phyloP scores from a whole-genome alignment of 1,140 invertebrate genomes.

The Bombyx mandarina region DNA sequence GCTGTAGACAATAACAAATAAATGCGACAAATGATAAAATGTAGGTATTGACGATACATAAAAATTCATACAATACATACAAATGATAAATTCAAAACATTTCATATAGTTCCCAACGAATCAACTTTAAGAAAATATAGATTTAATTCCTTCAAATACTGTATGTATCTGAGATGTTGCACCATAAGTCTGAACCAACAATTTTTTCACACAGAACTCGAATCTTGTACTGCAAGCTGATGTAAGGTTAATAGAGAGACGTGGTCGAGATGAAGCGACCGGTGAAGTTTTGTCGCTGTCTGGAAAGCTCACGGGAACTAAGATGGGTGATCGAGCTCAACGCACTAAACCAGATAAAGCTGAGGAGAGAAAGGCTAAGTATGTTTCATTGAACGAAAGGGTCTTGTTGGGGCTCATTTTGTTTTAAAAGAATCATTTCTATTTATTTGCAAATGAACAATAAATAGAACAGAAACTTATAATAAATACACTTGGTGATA shows the following conservation, averaged over 20 bases:
- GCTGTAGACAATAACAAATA: too few species aligned
- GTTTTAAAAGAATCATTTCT: neutral
- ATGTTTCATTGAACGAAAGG: constrained; percentile 34
- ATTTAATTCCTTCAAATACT: too few species aligned
- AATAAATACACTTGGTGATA: too few species aligned
- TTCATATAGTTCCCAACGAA: too few species aligned
- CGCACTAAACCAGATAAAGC: constrained; percentile 89
- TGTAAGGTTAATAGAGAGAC: constrained; percentile 95
- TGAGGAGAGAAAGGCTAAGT: constrained; percentile 94
- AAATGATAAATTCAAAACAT: too few species aligned
- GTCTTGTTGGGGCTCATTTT: neutral
- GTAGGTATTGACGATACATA: too few species aligned
- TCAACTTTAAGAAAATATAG: too few species aligned
- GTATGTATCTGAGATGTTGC: too few species aligned
- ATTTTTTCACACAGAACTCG: constrained; percentile 83
- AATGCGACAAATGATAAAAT: too few species aligned
- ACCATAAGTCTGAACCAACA: too few species aligned
- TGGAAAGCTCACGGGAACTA: constrained; percentile 91
- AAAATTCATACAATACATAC: too few species aligned
- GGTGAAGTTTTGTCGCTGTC: constrained; percentile 97
- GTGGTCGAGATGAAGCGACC: constrained; percentile 98
- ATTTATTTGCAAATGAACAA: neutral
- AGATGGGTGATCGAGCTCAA: constrained; percentile 96
- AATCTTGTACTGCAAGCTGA: constrained; percentile 99
- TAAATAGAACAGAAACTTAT: too few species aligned